A percentile compares a stretch with the other conserved stretches of the same genome.
Conservation (phyloP, 2,797 vertebrate species). For the Pseudopleuronectes americanus region DNA sequence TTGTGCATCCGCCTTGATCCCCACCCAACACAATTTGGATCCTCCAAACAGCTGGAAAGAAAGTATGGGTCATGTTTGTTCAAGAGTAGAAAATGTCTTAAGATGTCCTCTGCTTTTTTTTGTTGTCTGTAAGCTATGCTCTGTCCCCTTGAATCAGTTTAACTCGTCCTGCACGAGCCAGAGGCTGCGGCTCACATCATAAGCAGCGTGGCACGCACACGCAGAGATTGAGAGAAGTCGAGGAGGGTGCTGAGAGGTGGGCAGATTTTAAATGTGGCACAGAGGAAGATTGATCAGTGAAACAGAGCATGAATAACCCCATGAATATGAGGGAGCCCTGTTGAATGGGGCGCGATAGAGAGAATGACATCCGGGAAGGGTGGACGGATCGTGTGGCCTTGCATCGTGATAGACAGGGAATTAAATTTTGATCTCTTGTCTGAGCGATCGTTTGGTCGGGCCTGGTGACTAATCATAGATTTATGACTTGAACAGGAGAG, state of each 20-base stretch:
- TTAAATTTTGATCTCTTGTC: slow-evolving; percentile 65
- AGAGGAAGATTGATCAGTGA: slow-evolving; percentile 53
- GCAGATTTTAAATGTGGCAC: slow-evolving; percentile 60
- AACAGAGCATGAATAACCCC: slow-evolving; percentile 50
- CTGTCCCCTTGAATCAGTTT: slow-evolving; percentile 48
- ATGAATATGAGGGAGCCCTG: slow-evolving; percentile 41
- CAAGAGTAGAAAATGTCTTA: slow-evolving; percentile 57
- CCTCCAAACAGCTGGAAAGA: slow-evolving; percentile 49
- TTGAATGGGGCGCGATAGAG: slow-evolving; percentile 38
- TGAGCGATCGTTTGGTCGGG: slow-evolving; percentile 65
- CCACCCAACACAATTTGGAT: slow-evolving; percentile 44
- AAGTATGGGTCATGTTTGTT: slow-evolving; percentile 57
- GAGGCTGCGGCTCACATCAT: slow-evolving; percentile 47
- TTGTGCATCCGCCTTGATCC: slow-evolving; percentile 40
- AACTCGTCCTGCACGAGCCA: slow-evolving; percentile 41
- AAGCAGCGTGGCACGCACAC: slow-evolving; percentile 40
- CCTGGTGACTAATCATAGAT: slow-evolving; percentile 68
- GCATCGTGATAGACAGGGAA: slow-evolving; percentile 65
- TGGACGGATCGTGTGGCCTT: slow-evolving; percentile 53
- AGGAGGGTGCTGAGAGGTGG: slow-evolving; percentile 52
- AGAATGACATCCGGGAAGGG: slow-evolving; percentile 26
- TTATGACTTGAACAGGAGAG: slow-evolving; percentile 57
- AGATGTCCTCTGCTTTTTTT: slow-evolving; percentile 42
- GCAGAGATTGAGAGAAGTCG: slow-evolving; percentile 42
- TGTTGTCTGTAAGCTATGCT: slow-evolving; percentile 35